phyloP scores from a whole-genome alignment of 2,888 invertebrate genomes.

The Lepetodrilus schrolli region DNA sequence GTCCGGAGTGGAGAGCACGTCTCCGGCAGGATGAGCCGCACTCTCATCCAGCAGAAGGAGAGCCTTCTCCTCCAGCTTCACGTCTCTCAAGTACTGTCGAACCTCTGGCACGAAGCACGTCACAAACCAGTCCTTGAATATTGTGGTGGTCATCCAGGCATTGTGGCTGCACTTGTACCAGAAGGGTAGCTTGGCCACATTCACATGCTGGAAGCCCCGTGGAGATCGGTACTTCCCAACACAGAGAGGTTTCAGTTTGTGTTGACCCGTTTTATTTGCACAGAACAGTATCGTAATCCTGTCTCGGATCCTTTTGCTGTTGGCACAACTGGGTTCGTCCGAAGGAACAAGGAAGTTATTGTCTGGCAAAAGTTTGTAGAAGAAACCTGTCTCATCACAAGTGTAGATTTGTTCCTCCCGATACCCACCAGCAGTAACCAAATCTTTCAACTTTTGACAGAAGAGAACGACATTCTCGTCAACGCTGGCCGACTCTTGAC shows the following conservation, averaged over 20 bases:
- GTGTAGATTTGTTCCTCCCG: constrained; percentile 33
- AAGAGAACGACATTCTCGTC: constrained; percentile 1
- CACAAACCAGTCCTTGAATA: constrained; percentile 29
- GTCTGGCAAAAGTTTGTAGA: constrained; percentile 33
- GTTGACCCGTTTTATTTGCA: constrained; percentile 32
- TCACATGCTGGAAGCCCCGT: constrained; percentile 13
- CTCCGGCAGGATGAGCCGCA: constrained; percentile 28
- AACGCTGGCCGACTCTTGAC: not conserved
- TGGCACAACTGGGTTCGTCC: constrained; percentile 14
- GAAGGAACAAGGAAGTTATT: constrained; percentile 12
- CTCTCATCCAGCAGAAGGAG: constrained; percentile 31
- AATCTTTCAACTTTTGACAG: not conserved
- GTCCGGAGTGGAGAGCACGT: not conserved
- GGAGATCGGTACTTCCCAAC: constrained; percentile 23
- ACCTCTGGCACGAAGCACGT: constrained; percentile 24
- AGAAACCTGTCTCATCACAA: constrained; percentile 32
- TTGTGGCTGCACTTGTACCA: constrained; percentile 28
- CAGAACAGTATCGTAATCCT: constrained; percentile 27
- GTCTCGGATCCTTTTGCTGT: constrained; percentile 26
- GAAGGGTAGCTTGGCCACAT: constrained; percentile 28
- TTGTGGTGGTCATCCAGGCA: constrained; percentile 26
- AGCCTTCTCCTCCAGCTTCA: constrained; percentile 27
- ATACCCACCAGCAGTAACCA: constrained; percentile 15
- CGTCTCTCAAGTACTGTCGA: constrained; percentile 10
- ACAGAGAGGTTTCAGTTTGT: constrained; percentile 31